These are phyloP conservation scores for Anguilla obscura DNA, from an alignment of 2,797 vertebrate species.

Conservation along the genomic window DNA sequence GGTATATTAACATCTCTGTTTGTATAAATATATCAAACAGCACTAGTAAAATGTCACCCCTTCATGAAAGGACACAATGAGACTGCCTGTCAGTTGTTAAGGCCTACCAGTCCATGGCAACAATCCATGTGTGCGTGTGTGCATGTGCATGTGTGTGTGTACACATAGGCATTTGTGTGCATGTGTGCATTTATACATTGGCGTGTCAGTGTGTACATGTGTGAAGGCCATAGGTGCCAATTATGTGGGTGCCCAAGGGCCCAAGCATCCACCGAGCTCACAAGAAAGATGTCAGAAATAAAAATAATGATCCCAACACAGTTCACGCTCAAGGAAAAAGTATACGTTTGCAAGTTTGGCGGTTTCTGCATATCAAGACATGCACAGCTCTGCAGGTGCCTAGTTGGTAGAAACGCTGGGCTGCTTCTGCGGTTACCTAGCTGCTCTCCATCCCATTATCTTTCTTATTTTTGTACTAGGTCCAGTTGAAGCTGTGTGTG, in stretches of 20 bases:
- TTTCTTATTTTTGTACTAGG: neutral
- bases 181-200: neutral
- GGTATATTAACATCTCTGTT: neutral
- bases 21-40: neutral
- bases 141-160: slow-evolving; percentile 51
- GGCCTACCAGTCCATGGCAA: neutral
- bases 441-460: neutral
- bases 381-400: neutral
- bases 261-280: neutral
- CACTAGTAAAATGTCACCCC: neutral
- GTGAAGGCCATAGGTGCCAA: neutral
- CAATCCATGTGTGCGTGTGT: neutral
- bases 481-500: neutral
- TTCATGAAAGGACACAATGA: neutral
- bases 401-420: too few species aligned
- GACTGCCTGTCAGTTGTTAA: neutral
- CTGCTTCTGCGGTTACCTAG: too few species aligned
- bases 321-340: slow-evolving; percentile 19
- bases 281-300: slow-evolving; percentile 36
- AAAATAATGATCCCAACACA: slow-evolving; percentile 50
- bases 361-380: neutral
- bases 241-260: slow-evolving; percentile 10
- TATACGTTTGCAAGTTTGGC: neutral
- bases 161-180: slow-evolving; percentile 7
- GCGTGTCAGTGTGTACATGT: neutral